Evolutionary conservation across 2,888 invertebrate species (phyloP).

Genomic region (Hybos culiciformis): DNA sequence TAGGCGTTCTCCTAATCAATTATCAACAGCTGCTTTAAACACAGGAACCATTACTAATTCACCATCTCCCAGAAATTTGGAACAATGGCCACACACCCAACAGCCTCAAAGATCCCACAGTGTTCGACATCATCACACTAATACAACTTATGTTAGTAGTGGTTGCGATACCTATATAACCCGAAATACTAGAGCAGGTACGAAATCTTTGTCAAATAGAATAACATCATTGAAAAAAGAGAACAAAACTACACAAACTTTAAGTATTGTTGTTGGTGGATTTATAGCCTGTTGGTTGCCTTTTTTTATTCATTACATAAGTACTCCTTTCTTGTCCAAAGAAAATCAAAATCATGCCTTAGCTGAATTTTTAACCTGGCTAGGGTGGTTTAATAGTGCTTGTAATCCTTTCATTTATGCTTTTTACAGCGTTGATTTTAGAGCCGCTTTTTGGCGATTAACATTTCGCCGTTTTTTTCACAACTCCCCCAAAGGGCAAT

Average conservation of each 20-base stretch:
- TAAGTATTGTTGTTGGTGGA: conserved; percentile 76
- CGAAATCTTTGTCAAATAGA: conserved; percentile 36
- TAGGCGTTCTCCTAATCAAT: conserved; percentile 4
- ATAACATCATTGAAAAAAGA: conserved; percentile 61
- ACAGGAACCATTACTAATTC: not conserved
- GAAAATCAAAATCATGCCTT: conserved; percentile 46
- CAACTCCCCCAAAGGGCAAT: conserved; percentile 26
- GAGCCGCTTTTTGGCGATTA: conserved; percentile 73
- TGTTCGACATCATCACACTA: conserved; percentile 1
- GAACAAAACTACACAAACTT: conserved; percentile 76
- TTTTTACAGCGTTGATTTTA: conserved; percentile 76
- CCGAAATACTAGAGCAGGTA: conserved; percentile 22
- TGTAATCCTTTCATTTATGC: conserved; percentile 87
- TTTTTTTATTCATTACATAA: conserved; percentile 69
- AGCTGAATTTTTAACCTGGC: conserved; percentile 68
- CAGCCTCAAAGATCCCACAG: conserved; percentile 6
- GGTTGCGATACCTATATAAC: conserved; percentile 21
- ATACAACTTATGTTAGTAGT: conserved; percentile 1
- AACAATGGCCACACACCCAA: conserved; percentile 3
- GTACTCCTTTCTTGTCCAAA: conserved; percentile 61
- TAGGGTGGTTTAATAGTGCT: conserved; percentile 82
- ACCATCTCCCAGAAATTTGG: conserved; percentile 1
- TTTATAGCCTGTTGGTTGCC: conserved; percentile 82
- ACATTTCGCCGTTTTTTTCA: conserved; percentile 40
- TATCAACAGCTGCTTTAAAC: not conserved